These are phyloP conservation scores for Papilio gigon DNA, from an alignment of 2,888 invertebrate genomes.

Conservation along the genomic window DNA sequence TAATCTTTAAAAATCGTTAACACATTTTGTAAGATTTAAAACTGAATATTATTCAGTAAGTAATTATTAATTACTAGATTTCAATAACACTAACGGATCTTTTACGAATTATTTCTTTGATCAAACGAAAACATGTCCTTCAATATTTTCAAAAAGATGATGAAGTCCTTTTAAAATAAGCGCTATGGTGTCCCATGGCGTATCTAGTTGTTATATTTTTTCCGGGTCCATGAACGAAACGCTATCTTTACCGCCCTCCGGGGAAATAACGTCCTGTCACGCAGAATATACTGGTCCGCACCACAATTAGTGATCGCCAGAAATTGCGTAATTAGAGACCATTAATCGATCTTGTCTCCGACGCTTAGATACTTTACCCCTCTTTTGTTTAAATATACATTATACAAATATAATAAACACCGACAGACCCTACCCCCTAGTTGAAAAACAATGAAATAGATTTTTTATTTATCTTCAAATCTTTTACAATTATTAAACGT, in stretches of 20 bases:
- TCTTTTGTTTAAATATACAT: slow-evolving; percentile 51
- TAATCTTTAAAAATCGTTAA: too few relatives aligned
- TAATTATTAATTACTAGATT: too few relatives aligned
- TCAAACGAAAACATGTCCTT: not conserved
- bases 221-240: slow-evolving; percentile 56
- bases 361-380: slow-evolving; percentile 59
- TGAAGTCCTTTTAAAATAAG: not conserved
- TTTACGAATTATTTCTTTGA: too few relatives aligned
- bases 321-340: slow-evolving; percentile 80
- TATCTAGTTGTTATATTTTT: slow-evolving; percentile 57
- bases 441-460: not conserved
- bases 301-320: slow-evolving; percentile 81
- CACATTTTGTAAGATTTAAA: too few relatives aligned
- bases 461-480: not conserved
- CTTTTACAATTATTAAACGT: not conserved
- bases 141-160: not conserved
- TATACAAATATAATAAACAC: slow-evolving; percentile 4
- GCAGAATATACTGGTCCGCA: slow-evolving; percentile 77
- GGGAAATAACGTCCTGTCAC: slow-evolving; percentile 82
- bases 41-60: too few relatives aligned
- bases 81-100: too few relatives aligned
- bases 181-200: slow-evolving; percentile 14
- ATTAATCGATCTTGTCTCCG: slow-evolving; percentile 78
- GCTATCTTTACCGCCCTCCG: slow-evolving; percentile 80
- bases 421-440: not conserved